These are phyloP conservation scores for Cliona cf. orientalis DNA, from an alignment of 37 sponge, comb jelly and placozoan species.

Conservation along the genomic window DNA sequence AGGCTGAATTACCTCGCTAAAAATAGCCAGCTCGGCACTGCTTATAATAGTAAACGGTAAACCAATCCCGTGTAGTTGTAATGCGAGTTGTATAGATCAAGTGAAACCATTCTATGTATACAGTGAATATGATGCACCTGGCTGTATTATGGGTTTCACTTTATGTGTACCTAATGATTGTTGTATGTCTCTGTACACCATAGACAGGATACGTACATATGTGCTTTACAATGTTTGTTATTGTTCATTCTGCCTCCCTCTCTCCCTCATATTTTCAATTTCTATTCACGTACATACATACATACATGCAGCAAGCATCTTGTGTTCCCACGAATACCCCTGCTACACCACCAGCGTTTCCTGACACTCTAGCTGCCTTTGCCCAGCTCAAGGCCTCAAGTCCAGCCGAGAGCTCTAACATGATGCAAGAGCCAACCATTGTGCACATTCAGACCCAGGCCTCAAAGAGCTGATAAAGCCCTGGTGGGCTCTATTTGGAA, in stretches of 20 bases:
- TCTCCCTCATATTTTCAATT: neutral
- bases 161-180: too few relatives aligned
- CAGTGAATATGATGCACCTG: too few relatives aligned
- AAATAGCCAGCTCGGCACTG: too few relatives aligned
- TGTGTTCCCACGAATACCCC: constrained; percentile 89
- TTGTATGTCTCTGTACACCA: too few relatives aligned
- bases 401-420: constrained; percentile 22
- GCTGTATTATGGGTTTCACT: too few relatives aligned
- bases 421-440: constrained; percentile 34
- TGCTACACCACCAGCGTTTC: constrained; percentile 81
- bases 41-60: too few relatives aligned
- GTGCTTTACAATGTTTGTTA: neutral
- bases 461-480: constrained; percentile 10
- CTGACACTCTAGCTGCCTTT: constrained; percentile 76
- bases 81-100: too few relatives aligned
- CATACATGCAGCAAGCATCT: constrained; percentile 7
- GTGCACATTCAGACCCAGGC: constrained; percentile 39
- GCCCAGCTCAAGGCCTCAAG: constrained; percentile 59
- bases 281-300: neutral
- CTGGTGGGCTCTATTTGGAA: too few relatives aligned
- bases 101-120: too few relatives aligned
- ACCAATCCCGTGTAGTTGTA: too few relatives aligned
- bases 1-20: too few relatives aligned
- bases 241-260: neutral
- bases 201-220: too few relatives aligned